Evolutionary conservation across 2,888 invertebrate species (phyloP), one percentile per base, ranked within the genome.

Genomic region (Laspeyria flexula): DNA sequence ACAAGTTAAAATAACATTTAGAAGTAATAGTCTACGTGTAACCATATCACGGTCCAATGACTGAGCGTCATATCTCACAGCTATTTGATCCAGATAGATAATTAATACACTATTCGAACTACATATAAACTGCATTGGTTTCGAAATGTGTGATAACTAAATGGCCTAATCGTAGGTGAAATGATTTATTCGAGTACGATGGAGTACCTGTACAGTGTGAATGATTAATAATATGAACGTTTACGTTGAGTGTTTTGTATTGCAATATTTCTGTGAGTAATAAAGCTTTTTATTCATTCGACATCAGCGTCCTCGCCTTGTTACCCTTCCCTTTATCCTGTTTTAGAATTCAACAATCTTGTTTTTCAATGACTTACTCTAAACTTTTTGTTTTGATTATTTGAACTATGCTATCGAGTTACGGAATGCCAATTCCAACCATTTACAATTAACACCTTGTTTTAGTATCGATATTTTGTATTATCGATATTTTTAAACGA

Each of bases 121-220:
- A 54, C 51, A 58, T 62, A 34, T 48, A 46, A 35, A 49, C 52
- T 48, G 16, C 9, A 9, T 31, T 15, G 51, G 53, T 78, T 75
- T 50, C 71, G 60, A 69, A 73, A 77, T 60, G 15, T 21, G 44
- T 55, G 44, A 65, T 70, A 63, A 60, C 64, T 64, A 54, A 62
- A 60, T 47, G 41, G 27, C 16, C 53, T 12, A 55, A 43, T 49
- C 47, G 43, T 31, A 42, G 39, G 40, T 13, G 46, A 55, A 46
- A 50, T 53, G 68, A 66, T 55, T 66, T 67, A 68, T 30, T 3
- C 33, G 30, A 11, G 4, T 30, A 11, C 5, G 13, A 33, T 33
- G 9, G 7, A 15, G 15, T 33, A 12, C 13, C 33, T 33, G 10
- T 16, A 1, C 34, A 31, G 7, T 31, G 5, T 13, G 13, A 1